A percentile compares a stretch with the other conserved stretches of the same genome.
These are phyloP conservation scores for Dynastes hyllus DNA, from an alignment of 2,888 invertebrate genomes.

Conservation along the genomic window DNA sequence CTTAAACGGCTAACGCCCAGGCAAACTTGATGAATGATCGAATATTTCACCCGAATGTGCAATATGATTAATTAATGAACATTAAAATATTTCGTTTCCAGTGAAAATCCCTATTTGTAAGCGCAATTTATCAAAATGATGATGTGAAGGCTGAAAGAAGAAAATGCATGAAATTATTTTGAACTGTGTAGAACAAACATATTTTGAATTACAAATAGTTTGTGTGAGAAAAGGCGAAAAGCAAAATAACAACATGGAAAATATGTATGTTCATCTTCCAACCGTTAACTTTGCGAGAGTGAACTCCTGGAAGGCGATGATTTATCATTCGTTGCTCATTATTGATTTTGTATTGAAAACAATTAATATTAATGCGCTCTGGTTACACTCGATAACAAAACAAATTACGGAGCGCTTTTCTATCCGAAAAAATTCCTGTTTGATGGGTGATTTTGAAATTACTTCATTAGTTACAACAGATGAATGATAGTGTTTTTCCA, in stretches of 20 bases:
- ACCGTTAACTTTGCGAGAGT: not conserved
- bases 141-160: slow-evolving; percentile 30
- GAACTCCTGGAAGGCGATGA: slow-evolving; percentile 7
- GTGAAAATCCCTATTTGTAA: slow-evolving; percentile 54
- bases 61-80: slow-evolving; percentile 66
- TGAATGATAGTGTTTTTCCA: not conserved
- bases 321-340: slow-evolving; percentile 23
- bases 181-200: slow-evolving; percentile 34
- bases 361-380: slow-evolving; percentile 41
- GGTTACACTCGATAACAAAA: slow-evolving; percentile 14
- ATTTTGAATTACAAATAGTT: slow-evolving; percentile 51
- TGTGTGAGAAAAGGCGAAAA: slow-evolving; percentile 18
- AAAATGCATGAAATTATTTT: slow-evolving; percentile 34
- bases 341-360: slow-evolving; percentile 41
- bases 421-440: not conserved
- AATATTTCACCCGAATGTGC: slow-evolving; percentile 61
- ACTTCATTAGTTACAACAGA: not conserved
- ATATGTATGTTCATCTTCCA: slow-evolving; percentile 32
- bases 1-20: slow-evolving; percentile 46
- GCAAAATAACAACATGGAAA: slow-evolving; percentile 34
- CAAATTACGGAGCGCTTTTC: not conserved
- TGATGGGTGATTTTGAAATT: not conserved
- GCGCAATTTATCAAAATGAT: slow-evolving; percentile 55
- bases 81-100: slow-evolving; percentile 64
- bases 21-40: slow-evolving; percentile 65